phyloP scores from a whole-genome alignment of 2,797 vertebrate species.

The Poecile montanus region DNA sequence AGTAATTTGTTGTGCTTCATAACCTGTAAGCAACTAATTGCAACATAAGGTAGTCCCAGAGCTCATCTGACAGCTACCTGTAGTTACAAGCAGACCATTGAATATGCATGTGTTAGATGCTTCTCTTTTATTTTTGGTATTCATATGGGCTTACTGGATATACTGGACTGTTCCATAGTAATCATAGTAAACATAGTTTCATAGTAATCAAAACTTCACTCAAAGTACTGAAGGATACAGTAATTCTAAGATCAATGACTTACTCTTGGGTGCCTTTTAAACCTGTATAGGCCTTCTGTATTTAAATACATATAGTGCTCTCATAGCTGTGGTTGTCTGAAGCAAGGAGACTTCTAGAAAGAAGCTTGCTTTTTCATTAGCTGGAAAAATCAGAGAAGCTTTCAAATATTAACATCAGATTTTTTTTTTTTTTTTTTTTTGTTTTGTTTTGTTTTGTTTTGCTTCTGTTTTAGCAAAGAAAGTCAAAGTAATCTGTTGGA shows the following conservation, averaged over 20 bases:
- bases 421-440: not conserved
- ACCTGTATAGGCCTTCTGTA: not conserved
- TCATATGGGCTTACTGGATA: not conserved
- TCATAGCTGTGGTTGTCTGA: not conserved
- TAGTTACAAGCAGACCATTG: not conserved
- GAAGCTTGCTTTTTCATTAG: not conserved
- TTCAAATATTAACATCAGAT: too few relatives aligned
- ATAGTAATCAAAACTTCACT: not conserved
- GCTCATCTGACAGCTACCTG: not conserved
- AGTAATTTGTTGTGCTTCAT: not conserved
- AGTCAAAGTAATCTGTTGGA: not conserved
- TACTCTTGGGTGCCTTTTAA: not conserved
- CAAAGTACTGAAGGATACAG: not conserved
- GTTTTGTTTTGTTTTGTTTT: too few relatives aligned
- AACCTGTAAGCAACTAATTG: not conserved
- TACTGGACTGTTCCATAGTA: not conserved
- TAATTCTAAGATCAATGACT: not conserved
- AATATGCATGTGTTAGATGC: accelerated
- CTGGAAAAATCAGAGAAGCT: not conserved
- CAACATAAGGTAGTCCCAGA: not conserved
- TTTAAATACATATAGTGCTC: not conserved
- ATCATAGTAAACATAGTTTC: not conserved
- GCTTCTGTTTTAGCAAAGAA: not conserved
- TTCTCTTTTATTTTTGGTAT: not conserved
- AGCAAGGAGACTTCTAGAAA: not conserved